These are phyloP conservation scores for Cricetomys ansorgei DNA, from an alignment of 2,113 vertebrate genomes.

Conservation along the genomic window DNA sequence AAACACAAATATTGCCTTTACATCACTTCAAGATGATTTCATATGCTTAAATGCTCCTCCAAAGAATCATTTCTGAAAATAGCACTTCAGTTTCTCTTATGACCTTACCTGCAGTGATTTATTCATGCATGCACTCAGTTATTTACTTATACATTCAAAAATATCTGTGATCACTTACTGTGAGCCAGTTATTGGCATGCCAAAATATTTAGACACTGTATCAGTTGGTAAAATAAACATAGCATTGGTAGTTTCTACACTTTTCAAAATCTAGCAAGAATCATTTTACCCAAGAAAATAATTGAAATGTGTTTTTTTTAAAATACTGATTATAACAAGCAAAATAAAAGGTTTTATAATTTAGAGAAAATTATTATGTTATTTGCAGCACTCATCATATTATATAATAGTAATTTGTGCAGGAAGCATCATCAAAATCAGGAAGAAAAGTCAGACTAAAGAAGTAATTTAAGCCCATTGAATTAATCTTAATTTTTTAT, in stretches of 20 bases:
- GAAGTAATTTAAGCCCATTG: not conserved
- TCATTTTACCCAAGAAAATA: not conserved
- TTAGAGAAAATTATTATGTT: not conserved
- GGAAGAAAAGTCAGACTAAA: not conserved
- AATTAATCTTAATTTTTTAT: not conserved
- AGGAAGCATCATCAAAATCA: constrained; percentile 4
- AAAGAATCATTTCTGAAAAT: constrained; percentile 56
- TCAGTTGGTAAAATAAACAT: constrained; percentile 19
- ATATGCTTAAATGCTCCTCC: constrained; percentile 27
- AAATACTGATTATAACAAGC: not conserved
- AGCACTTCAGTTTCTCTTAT: constrained; percentile 18
- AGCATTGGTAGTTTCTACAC: not conserved
- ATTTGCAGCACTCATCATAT: not conserved
- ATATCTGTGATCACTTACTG: constrained; percentile 16
- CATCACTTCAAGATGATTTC: constrained; percentile 3
- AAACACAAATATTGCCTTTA: constrained; percentile 41
- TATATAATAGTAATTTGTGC: not conserved
- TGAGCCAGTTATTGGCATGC: not conserved
- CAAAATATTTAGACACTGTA: not conserved
- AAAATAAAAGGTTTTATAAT: not conserved
- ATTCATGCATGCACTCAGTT: constrained; percentile 6
- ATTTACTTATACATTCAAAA: constrained; percentile 46
- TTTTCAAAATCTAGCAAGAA: constrained; percentile 21
- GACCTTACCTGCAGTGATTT: constrained; percentile 45
- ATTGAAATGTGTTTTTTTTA: not conserved